Evolutionary conservation across 2,797 vertebrate genomes (phyloP).

Genomic region (Macropus fuliginosus): DNA sequence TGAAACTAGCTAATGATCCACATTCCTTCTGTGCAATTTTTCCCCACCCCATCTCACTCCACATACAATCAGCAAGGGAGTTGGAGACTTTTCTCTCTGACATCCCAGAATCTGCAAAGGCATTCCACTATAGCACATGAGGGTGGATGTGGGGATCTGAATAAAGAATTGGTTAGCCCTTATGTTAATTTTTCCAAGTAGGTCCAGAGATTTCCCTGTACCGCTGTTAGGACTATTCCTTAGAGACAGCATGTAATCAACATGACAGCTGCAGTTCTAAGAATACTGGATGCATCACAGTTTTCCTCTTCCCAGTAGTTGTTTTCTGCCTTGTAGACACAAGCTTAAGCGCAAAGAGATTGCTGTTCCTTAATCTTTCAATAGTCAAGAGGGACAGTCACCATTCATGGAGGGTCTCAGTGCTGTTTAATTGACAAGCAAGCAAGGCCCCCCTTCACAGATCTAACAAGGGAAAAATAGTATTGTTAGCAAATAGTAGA

Average conservation of each 20-base stretch:
- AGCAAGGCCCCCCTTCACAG: neutral
- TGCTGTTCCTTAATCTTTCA: neutral
- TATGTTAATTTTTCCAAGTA: neutral
- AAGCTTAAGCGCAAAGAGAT: neutral
- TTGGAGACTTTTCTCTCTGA: neutral
- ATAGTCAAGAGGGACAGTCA: neutral
- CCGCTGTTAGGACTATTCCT: neutral
- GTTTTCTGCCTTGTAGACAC: neutral
- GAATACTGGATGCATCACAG: neutral
- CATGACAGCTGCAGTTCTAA: neutral
- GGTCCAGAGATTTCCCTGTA: neutral
- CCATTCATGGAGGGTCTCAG: neutral
- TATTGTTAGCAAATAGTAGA: neutral
- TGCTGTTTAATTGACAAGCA: neutral
- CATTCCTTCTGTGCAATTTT: neutral
- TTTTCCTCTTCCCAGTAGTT: neutral
- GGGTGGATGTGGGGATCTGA: neutral
- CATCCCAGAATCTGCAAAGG: neutral
- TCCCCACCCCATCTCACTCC: no score
- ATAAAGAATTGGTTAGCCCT: neutral
- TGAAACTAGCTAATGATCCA: neutral
- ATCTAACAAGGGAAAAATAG: neutral
- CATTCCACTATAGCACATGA: neutral
- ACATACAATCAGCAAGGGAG: neutral
- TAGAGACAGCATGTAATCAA: neutral